phyloP scores from a whole-genome alignment of 2,888 invertebrate species.

The Drosophila testacea region DNA sequence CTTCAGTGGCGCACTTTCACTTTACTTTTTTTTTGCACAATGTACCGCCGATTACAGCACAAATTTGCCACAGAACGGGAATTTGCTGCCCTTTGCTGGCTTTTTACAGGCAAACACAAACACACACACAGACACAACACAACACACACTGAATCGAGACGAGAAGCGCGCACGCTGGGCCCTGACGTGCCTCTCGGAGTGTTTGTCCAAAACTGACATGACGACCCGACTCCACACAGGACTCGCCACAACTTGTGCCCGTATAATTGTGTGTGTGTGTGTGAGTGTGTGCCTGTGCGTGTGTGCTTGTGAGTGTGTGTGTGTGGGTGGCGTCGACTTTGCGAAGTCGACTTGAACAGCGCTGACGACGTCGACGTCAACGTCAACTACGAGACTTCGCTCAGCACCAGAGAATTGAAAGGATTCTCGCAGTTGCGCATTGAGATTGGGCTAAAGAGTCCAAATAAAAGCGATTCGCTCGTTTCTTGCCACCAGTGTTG shows the following conservation, averaged over 20 bases:
- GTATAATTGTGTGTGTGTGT: background rate
- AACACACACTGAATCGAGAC: conserved; percentile 69
- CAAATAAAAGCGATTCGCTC: background rate
- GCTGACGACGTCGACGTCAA: conserved; percentile 16
- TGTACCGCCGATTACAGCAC: conserved; percentile 72
- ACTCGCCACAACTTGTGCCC: conserved; percentile 29
- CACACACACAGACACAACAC: conserved; percentile 50
- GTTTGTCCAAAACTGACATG: conserved; percentile 84
- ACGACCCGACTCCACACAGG: conserved; percentile 43
- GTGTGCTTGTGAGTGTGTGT: conserved; percentile 10
- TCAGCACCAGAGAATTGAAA: conserved; percentile 18
- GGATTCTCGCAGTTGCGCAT: conserved; percentile 39
- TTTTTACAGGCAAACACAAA: conserved; percentile 42
- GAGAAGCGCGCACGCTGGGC: conserved; percentile 82
- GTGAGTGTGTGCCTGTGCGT: conserved; percentile 2
- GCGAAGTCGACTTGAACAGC: conserved; percentile 21
- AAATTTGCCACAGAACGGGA: conserved; percentile 57
- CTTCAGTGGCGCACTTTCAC: conserved; percentile 45
- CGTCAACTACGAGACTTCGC: conserved; percentile 18
- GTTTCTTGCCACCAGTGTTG: conserved; percentile 26
- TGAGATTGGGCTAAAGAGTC: conserved; percentile 1
- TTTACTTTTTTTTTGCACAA: conserved; percentile 44
- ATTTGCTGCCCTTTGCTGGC: conserved; percentile 56
- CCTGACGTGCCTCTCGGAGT: conserved; percentile 84
- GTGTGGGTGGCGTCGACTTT: conserved; percentile 38